Conservation (phyloP, 1,140 invertebrate species). For the Drosophila equinoxialis region DNA sequence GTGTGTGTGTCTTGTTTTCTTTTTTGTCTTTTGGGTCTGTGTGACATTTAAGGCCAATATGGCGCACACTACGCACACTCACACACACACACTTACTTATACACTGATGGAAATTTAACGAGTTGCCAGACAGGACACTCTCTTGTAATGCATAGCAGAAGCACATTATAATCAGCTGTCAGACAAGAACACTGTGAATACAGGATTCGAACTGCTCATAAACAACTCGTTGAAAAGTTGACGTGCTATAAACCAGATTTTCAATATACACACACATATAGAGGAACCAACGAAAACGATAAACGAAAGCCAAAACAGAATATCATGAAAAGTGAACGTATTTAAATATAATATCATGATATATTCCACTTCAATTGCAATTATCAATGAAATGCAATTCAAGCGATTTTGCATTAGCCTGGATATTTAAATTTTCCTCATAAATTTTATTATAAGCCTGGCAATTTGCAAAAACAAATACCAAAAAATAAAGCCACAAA, state of each 20-base stretch:
- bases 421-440: not conserved
- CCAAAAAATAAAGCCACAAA: not conserved
- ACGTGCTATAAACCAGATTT: slow-evolving; percentile 27
- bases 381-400: slow-evolving; percentile 8
- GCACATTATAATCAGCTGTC: slow-evolving; percentile 72
- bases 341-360: not conserved
- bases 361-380: slow-evolving; percentile 1
- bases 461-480: slow-evolving; percentile 12
- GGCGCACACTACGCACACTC: slow-evolving; percentile 63
- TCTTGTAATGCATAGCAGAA: slow-evolving; percentile 52
- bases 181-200: slow-evolving; percentile 11
- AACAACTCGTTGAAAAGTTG: slow-evolving; percentile 60
- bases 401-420: not conserved
- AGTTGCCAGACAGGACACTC: slow-evolving; percentile 57
- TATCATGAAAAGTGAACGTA: not conserved
- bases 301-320: too few relatives aligned
- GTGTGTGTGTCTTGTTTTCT: not conserved
- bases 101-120: slow-evolving; percentile 79
- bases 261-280: not conserved
- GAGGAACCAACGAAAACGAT: too few relatives aligned
- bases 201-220: slow-evolving; percentile 44
- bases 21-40: slow-evolving; percentile 30
- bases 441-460: slow-evolving; percentile 9
- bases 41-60: slow-evolving; percentile 73
- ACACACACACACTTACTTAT: slow-evolving; percentile 2